Evolutionary conservation across 2,113 vertebrate genomes (phyloP), one percentile per base, ranked within the genome.

Genomic region (Pogona vitticeps): DNA sequence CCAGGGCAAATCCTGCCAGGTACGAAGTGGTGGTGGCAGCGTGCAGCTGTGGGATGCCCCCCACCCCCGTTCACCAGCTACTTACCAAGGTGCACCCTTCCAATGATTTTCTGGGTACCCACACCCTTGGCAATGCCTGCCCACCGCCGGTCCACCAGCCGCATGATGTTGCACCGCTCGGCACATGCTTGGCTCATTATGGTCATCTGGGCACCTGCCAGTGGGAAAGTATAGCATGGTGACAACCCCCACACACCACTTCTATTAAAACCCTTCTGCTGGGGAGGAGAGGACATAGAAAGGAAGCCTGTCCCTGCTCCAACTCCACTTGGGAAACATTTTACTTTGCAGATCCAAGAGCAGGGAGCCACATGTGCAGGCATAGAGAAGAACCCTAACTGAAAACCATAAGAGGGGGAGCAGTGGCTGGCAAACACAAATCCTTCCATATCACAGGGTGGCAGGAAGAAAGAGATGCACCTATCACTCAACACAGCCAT

Each of bases 111-210:
- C 96, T 99, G 99, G 0, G 99, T 99, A 85, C 99, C 99, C 8
- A 99, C 99, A 6, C 99, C 99, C 91, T 99, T 99, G 14, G 99
- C 99, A 1, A 99, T 99, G 71, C 98, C 99, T 0, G 99, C 98
- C 99, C 99, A 99, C 33, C 99, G 97, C 46, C 98, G 97, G 92
- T 99, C 99, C 88, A 99, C 99, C 93, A 99, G 96, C 76, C 99
- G 96, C 98, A 99, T 99, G 80, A 99, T 99, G 92, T 99, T 99
- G 90, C 99, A 99, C 87, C 99, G 97, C 86, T 99, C 98, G 12
- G 98, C 99, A 91, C 98, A 99, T 0, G 99, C 98, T 88, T 99
- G 98, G 94, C 98, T 99, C 99, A 99, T 99, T 88, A 99, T 99
- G 78, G 99, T 99, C 99, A 99, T 99, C 95, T 99, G 99, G 88